Conservation (phyloP, 2,113 vertebrate genomes). For the Paralichthys olivaceus region DNA sequence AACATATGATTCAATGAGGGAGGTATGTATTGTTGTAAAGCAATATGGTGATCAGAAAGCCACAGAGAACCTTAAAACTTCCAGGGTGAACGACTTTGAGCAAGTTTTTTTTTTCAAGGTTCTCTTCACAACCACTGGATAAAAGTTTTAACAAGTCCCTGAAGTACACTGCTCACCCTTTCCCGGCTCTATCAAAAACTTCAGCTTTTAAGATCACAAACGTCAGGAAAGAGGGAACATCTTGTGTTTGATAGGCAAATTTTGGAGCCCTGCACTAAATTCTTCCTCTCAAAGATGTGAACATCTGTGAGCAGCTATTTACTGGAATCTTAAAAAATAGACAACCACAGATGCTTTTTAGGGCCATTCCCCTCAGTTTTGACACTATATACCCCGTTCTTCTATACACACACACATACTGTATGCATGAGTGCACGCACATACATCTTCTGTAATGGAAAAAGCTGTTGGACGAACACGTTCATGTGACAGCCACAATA, state of each 20-base stretch:
- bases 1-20: conserved; percentile 57
- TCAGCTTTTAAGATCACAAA: conserved; percentile 8
- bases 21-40: conserved; percentile 66
- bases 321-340: conserved; percentile 33
- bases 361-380: conserved; percentile 24
- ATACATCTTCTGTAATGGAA: conserved; percentile 31
- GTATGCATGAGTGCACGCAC: neutral
- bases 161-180: conserved; percentile 18
- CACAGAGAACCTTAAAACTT: conserved; percentile 49
- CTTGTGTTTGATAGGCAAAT: conserved; percentile 29
- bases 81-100: conserved; percentile 41
- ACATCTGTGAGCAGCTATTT: conserved; percentile 30
- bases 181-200: conserved; percentile 21
- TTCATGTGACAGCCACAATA: conserved; percentile 42
- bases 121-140: conserved; percentile 21
- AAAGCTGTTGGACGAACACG: conserved; percentile 30
- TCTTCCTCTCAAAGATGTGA: conserved; percentile 5
- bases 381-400: conserved; percentile 13
- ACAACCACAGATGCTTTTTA: conserved; percentile 36
- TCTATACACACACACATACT: conserved; percentile 3
- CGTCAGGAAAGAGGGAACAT: conserved; percentile 5
- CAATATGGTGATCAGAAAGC: conserved; percentile 39
- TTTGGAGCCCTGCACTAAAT: conserved; percentile 2
- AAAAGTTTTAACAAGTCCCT: conserved; percentile 40
- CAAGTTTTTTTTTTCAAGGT: neutral